phyloP scores from a whole-genome alignment of 2,797 vertebrate species.

The Hydrophis major region DNA sequence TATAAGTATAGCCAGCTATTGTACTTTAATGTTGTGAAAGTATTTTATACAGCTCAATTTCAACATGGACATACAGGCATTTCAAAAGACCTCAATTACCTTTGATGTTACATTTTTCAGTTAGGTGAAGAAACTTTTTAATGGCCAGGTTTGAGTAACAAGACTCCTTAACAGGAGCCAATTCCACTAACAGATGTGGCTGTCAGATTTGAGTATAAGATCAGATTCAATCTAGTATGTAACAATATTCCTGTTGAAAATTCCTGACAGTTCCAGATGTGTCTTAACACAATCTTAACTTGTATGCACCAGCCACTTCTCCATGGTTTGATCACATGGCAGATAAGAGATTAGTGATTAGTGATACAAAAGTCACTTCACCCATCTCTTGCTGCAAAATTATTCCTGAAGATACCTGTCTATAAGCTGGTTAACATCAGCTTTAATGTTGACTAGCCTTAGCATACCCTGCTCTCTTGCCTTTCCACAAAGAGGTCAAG shows the following conservation, averaged over 20 bases:
- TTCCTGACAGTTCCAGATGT: neutral
- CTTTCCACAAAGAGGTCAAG: neutral
- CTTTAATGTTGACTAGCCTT: neutral
- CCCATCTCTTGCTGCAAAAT: neutral
- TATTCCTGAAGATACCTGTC: neutral
- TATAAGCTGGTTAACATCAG: neutral
- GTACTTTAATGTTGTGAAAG: neutral
- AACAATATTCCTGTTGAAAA: neutral
- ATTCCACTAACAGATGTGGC: neutral
- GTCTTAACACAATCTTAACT: neutral
- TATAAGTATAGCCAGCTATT: neutral
- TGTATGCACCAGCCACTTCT: neutral
- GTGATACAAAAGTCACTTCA: neutral
- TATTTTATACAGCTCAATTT: neutral
- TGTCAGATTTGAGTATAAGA: neutral
- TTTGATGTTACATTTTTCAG: neutral
- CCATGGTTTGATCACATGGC: neutral
- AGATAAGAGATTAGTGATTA: neutral
- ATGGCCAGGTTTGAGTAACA: neutral
- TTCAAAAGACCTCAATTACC: neutral
- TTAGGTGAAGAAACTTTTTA: neutral
- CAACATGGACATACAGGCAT: neutral
- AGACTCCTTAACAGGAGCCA: neutral
- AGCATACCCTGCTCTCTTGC: neutral
- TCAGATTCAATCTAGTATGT: neutral